Percentiles rank a stretch among this genome's conserved stretches.
Evolutionary conservation across 1,140 invertebrate genomes (phyloP).

Genomic region (Dicyema japonicum): DNA sequence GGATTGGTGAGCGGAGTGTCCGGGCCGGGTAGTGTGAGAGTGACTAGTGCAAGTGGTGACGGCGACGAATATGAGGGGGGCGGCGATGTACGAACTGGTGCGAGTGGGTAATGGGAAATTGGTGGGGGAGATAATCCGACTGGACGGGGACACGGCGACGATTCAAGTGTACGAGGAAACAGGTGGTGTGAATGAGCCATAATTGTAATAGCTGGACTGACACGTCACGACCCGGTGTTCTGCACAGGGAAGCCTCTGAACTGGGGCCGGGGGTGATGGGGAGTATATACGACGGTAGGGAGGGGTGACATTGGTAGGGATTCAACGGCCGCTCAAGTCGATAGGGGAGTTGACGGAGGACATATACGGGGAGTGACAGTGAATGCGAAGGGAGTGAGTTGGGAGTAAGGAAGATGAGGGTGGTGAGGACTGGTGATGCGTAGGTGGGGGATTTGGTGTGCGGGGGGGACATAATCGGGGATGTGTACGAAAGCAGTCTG

Average conservation of each 20-base stretch:
- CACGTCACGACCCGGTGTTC: conserved; percentile 86
- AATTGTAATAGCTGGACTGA: conserved; percentile 40
- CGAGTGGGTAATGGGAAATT: conserved; percentile 82
- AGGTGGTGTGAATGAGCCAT: no score
- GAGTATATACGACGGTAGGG: conserved; percentile 71
- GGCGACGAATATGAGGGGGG: conserved; percentile 87
- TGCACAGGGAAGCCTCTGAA: conserved; percentile 88
- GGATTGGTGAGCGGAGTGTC: no score
- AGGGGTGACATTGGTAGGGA: no score
- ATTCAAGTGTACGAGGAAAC: conserved; percentile 99
- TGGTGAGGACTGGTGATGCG: conserved; percentile 42
- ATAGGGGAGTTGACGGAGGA: conserved; percentile 63
- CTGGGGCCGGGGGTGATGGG: conserved; percentile 94
- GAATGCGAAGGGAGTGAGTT: conserved; percentile 85
- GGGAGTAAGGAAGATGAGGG: conserved; percentile 89
- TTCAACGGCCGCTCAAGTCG: conserved; percentile 80
- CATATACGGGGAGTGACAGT: no score
- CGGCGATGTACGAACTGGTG: conserved; percentile 98
- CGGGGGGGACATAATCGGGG: conserved; percentile 75
- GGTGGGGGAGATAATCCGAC: conserved; percentile 91
- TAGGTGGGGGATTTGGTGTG: conserved; percentile 70
- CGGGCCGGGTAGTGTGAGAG: background rate
- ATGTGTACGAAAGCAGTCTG: conserved; percentile 75
- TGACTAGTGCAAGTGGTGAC: conserved; percentile 46
- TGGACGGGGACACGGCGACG: conserved; percentile 94